A percentile compares a stretch with the other conserved stretches of the same genome.
phyloP scores from a whole-genome alignment of 2,797 vertebrate genomes.

The Perdix hodgsoniae region DNA sequence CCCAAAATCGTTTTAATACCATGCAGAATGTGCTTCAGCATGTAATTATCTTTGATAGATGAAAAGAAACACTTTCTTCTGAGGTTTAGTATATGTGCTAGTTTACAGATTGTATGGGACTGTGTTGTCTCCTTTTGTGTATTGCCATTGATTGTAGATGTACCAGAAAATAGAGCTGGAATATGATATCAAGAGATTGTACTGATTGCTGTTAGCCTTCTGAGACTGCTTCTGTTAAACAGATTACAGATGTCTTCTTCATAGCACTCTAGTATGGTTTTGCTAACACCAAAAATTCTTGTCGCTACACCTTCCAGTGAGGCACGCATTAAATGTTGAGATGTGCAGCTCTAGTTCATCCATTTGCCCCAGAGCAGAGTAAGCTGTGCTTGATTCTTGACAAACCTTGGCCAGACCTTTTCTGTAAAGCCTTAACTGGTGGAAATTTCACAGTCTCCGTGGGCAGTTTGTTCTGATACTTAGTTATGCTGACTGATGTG shows the following conservation, averaged over 20 bases:
- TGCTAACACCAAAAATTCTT: conserved; percentile 34
- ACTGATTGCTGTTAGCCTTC: conserved; percentile 10
- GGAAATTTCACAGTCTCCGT: conserved; percentile 27
- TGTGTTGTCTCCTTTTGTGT: conserved; percentile 18
- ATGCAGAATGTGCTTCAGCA: background rate
- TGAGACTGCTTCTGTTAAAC: background rate
- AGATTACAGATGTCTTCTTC: conserved; percentile 37
- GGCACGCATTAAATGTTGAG: background rate
- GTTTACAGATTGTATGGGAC: conserved; percentile 11
- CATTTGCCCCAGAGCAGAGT: conserved; percentile 33
- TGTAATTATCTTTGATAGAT: conserved; percentile 62
- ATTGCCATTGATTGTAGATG: background rate
- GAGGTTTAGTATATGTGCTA: conserved; percentile 38
- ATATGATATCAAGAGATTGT: background rate
- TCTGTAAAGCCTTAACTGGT: conserved; percentile 11
- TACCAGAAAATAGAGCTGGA: conserved; percentile 47
- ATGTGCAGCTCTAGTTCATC: background rate
- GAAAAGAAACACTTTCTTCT: conserved; percentile 31
- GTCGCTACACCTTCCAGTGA: conserved; percentile 12
- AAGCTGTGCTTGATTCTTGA: background rate
- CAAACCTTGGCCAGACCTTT: conserved; percentile 51
- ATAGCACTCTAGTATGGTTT: background rate
- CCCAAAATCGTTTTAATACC: conserved; percentile 19
- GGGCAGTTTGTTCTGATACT: conserved; percentile 22
- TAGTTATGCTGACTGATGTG: background rate